Evolutionary conservation across 2,113 vertebrate species (phyloP), one percentile per base, ranked within the genome.

Genomic region (Laticauda colubrina): DNA sequence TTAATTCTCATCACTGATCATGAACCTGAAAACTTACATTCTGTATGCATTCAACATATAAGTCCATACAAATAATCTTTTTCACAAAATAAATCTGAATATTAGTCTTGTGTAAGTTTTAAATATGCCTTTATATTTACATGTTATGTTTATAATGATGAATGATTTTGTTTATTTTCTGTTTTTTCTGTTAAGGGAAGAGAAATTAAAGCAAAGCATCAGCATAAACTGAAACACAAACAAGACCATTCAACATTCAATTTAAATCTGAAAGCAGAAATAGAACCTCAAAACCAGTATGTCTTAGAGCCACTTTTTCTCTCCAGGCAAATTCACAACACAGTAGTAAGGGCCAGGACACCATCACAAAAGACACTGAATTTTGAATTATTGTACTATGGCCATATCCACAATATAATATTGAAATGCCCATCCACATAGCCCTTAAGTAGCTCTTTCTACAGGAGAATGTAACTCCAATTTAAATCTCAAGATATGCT

Each of bases 41-140:
- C 61, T 51, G 55, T 2, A 61, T 93, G 34, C 64, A 93, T 93
- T 94, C 94, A 39, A 86, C 85, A 69, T 23, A 95, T 20, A 20
- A 88, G 94, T 91, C 92, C 92, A 90, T 69, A 93, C 91, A 57
- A 95, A 93, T 87, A 9, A 86, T 89, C 55, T 86, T 90, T 94
- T 94, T 93, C 85, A 91, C 92, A 89, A 93, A 94, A 92, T 87
- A 45, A 43, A 89, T 95, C 94, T 93, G 34, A 26, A 89, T 95
- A 94, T 93, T 90, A 90, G 89, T 88, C 29, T 94, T 96, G 48
- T 81, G 23, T 53, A 34, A 81, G 11, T 75, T 75, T 54, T 6
- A 64, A 64, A n/a, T 54, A n/a, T 54, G 29, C 18, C 4, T 81
- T 81, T 81, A 81, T 81, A 81, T 81, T 81, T 81, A 39, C 18